A percentile compares a stretch with the other conserved stretches of the same genome.
These are phyloP conservation scores for Cervus canadensis DNA, from an alignment of 2,113 vertebrate genomes.

Conservation along the genomic window DNA sequence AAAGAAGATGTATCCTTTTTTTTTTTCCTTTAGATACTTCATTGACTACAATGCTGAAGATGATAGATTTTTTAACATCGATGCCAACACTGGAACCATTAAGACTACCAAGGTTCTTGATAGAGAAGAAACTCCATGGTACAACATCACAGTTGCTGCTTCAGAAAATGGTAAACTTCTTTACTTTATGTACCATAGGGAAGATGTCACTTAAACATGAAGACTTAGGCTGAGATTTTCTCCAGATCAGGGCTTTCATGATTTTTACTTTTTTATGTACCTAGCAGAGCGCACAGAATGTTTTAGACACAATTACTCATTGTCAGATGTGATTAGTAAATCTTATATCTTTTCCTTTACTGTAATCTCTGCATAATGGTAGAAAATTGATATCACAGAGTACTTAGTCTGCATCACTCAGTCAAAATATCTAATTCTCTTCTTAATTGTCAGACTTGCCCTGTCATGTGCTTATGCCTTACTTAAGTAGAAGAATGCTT, in stretches of 20 bases:
- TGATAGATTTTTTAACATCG: constrained; percentile 89
- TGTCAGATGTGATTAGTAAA: not conserved
- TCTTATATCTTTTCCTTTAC: not conserved
- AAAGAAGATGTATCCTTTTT: not conserved
- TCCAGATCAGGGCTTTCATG: not conserved
- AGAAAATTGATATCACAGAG: not conserved
- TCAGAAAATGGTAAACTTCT: constrained; percentile 92
- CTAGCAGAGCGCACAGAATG: accelerated
- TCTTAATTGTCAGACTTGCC: not conserved
- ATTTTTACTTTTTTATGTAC: not conserved
- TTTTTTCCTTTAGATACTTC: constrained; percentile 86
- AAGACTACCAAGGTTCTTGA: constrained; percentile 90
- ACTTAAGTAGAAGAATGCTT: not conserved
- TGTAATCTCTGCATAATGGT: not conserved
- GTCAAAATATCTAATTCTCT: not conserved
- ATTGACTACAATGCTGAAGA: constrained; percentile 85
- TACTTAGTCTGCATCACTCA: not conserved
- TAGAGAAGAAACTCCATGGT: constrained; percentile 92
- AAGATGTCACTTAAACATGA: not conserved
- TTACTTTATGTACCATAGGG: not conserved
- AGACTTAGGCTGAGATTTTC: not conserved
- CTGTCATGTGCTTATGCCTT: not conserved
- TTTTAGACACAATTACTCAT: not conserved
- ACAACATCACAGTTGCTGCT: constrained; percentile 94
- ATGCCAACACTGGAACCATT: constrained; percentile 89